Conservation (phyloP, 1,140 invertebrate species). For the Lepidurus arcticus region DNA sequence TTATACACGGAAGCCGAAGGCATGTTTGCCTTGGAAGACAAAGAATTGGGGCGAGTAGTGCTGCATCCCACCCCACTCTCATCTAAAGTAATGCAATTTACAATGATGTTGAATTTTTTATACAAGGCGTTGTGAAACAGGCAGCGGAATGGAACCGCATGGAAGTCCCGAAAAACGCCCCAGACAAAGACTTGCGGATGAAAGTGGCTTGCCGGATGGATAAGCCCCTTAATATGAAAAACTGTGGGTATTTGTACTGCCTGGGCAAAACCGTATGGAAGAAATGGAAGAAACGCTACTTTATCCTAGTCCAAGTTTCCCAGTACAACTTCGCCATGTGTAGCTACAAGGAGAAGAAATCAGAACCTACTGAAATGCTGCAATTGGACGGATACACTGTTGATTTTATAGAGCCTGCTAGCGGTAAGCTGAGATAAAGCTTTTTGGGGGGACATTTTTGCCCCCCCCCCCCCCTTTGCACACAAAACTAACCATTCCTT, state of each 20-base stretch:
- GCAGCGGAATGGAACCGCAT: constrained; percentile 97
- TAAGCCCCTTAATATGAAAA: constrained; percentile 98
- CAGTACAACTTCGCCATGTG: constrained; percentile 99
- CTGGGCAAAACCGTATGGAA: constrained; percentile 98
- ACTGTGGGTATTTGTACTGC: constrained; percentile 89
- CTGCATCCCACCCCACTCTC: constrained; percentile 85
- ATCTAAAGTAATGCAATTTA: constrained; percentile 59
- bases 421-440: constrained; percentile 52
- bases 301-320: constrained; percentile 96
- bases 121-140: constrained; percentile 45
- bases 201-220: constrained; percentile 98
- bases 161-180: constrained; percentile 86
- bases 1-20: constrained; percentile 96
- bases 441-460: constrained; percentile 13
- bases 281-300: constrained; percentile 98
- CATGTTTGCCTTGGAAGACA: constrained; percentile 96
- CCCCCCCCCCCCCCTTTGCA: not conserved
- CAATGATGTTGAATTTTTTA: not conserved
- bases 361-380: constrained; percentile 99
- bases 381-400: constrained; percentile 98
- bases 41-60: constrained; percentile 92
- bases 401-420: constrained; percentile 93
- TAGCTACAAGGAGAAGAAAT: constrained; percentile 98
- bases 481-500: constrained; percentile 18
- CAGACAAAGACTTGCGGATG: constrained; percentile 92